Evolutionary conservation across 23 tunicate species (phyloP).

Genomic region (Trididemnum nubilum): DNA sequence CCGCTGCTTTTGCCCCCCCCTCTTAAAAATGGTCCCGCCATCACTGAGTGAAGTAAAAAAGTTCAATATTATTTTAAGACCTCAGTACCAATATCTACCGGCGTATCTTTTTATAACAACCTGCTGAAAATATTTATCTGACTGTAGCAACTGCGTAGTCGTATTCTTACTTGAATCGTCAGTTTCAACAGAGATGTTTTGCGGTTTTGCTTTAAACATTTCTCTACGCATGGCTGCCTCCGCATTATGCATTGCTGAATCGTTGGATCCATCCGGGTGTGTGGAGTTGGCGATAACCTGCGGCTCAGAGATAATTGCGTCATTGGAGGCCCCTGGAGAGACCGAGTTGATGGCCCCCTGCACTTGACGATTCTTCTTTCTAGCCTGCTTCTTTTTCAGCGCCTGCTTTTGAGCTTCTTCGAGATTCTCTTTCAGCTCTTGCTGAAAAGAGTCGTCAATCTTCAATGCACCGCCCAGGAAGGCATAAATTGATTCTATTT

Average conservation of each 20-base stretch:
- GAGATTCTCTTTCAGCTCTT: not conserved
- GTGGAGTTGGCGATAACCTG: not conserved
- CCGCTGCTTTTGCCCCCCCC: too few relatives aligned
- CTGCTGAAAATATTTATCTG: too few relatives aligned
- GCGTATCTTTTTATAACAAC: too few relatives aligned
- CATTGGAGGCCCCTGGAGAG: not conserved
- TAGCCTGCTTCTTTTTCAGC: conserved; percentile 37
- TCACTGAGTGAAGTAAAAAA: too few relatives aligned
- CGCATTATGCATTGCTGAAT: not conserved
- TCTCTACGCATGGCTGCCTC: not conserved
- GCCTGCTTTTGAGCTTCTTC: conserved; percentile 11
- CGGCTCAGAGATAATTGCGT: not conserved
- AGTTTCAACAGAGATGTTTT: not conserved
- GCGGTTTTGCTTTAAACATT: not conserved
- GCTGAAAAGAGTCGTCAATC: not conserved
- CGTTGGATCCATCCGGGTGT: not conserved
- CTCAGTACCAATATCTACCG: too few relatives aligned
- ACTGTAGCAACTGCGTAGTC: too few relatives aligned
- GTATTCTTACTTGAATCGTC: not conserved
- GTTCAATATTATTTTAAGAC: too few relatives aligned
- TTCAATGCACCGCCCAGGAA: too few relatives aligned
- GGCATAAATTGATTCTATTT: too few relatives aligned
- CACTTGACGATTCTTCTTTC: conserved; percentile 26
- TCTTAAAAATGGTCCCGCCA: too few relatives aligned
- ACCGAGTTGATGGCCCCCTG: conserved; percentile 5